Percentiles rank a stretch among this genome's conserved stretches.
Evolutionary conservation across 2,888 invertebrate species (phyloP).

Genomic region (Campoplex nolae): DNA sequence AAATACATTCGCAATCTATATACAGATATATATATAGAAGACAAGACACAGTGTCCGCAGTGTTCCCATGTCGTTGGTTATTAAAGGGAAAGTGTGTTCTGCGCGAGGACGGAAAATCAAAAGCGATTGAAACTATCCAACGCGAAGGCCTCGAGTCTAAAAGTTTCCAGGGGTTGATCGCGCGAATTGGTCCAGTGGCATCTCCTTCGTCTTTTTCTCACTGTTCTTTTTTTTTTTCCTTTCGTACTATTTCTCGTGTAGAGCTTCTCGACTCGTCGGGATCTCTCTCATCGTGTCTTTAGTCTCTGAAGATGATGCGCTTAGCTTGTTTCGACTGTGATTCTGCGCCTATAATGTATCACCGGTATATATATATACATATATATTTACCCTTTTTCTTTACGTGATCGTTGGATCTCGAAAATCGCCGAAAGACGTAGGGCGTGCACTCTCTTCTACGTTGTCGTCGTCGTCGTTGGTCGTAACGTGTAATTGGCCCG

Average conservation of each 20-base stretch:
- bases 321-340: constrained; percentile 41
- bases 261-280: constrained; percentile 23
- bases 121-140: constrained; percentile 44
- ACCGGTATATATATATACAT: constrained; percentile 5
- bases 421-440: constrained; percentile 66
- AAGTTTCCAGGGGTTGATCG: constrained; percentile 33
- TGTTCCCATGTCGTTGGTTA: constrained; percentile 51
- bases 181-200: constrained; percentile 41
- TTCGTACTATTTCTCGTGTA: constrained; percentile 23
- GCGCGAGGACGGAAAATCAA: constrained; percentile 30
- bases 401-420: constrained; percentile 46
- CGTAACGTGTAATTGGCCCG: constrained; percentile 82
- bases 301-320: constrained; percentile 24
- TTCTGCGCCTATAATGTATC: constrained; percentile 44
- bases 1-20: constrained; percentile 41
- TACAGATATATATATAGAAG: constrained; percentile 19
- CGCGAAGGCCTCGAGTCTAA: background rate
- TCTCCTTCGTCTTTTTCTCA: constrained; percentile 28
- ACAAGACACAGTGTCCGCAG: constrained; percentile 31
- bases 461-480: constrained; percentile 68
- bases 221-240: background rate
- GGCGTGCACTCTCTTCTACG: constrained; percentile 37
- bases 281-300: constrained; percentile 64
- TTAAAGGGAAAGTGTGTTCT: constrained; percentile 52
- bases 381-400: constrained; percentile 47